Conservation (phyloP, 1,140 invertebrate species). For the Oreohelix idahoensis region DNA sequence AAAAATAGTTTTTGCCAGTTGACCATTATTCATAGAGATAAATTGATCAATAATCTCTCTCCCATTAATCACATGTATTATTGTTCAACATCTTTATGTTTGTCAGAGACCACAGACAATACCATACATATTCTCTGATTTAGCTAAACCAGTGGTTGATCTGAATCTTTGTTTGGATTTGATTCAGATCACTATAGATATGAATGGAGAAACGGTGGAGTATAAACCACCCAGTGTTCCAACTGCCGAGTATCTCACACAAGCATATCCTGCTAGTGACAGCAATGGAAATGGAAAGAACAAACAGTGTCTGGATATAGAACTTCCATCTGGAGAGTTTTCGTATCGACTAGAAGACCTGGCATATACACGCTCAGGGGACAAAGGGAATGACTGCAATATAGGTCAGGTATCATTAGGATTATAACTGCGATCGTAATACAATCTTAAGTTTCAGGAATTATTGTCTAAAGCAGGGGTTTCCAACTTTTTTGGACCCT, state of each 20-base stretch:
- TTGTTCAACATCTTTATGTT: no score
- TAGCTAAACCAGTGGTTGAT: no score
- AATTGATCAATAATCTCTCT: no score
- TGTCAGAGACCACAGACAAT: no score
- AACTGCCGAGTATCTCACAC: conserved; percentile 52
- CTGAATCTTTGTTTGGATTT: conserved; percentile 10
- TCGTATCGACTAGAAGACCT: conserved; percentile 73
- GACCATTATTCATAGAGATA: no score
- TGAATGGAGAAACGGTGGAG: conserved; percentile 62
- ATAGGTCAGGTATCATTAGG: conserved; percentile 64
- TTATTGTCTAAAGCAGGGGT: no score
- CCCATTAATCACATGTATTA: no score
- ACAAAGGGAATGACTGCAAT: conserved; percentile 76
- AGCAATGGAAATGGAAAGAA: conserved; percentile 29
- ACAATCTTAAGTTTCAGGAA: no score
- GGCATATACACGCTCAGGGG: conserved; percentile 76
- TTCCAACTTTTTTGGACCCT: no score
- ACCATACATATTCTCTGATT: no score
- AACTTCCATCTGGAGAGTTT: conserved; percentile 55
- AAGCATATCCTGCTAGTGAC: conserved; percentile 34
- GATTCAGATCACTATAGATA: conserved; percentile 61
- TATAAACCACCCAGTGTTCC: conserved; percentile 47
- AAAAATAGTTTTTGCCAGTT: no score
- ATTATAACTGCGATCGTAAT: not conserved
- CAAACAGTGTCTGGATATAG: not conserved